Percentiles rank a stretch among this genome's conserved stretches.
phyloP scores from a whole-genome alignment of 2,797 vertebrate species.

The Sebastolobus alascanus region DNA sequence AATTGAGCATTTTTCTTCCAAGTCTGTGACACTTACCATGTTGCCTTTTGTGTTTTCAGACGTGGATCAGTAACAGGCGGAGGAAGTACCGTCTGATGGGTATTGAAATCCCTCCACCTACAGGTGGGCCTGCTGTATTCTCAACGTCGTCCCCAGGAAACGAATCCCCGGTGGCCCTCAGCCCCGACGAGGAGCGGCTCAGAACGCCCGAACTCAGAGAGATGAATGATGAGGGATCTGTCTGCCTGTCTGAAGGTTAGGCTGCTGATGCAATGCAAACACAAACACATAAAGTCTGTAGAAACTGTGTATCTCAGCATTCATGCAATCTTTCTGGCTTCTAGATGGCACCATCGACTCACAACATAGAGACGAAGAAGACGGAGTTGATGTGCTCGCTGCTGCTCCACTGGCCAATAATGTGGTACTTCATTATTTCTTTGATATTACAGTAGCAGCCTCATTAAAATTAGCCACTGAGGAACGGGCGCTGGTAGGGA shows the following conservation, averaged over 20 bases:
- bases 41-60: conserved; percentile 81
- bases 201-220: conserved; percentile 86
- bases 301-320: neutral
- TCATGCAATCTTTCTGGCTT: conserved; percentile 59
- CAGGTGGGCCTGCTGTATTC: conserved; percentile 95
- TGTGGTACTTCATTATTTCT: conserved; percentile 84
- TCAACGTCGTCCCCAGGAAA: conserved; percentile 82
- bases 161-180: conserved; percentile 86
- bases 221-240: conserved; percentile 90
- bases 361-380: conserved; percentile 86
- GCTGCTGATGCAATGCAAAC: neutral
- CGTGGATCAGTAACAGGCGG: conserved; percentile 99
- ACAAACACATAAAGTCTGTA: neutral
- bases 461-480: conserved; percentile 11
- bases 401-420: conserved; percentile 85
- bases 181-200: conserved; percentile 87
- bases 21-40: neutral
- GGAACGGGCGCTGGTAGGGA: neutral
- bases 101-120: conserved; percentile 96
- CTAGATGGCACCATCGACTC: conserved; percentile 90
- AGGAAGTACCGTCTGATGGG: conserved; percentile 99
- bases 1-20: neutral
- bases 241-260: conserved; percentile 94
- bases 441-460: conserved; percentile 23
- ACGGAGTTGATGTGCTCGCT: conserved; percentile 83